These are phyloP conservation scores for Mesembrinibis cayennensis DNA, from an alignment of 2,113 vertebrate species.

Conservation along the genomic window DNA sequence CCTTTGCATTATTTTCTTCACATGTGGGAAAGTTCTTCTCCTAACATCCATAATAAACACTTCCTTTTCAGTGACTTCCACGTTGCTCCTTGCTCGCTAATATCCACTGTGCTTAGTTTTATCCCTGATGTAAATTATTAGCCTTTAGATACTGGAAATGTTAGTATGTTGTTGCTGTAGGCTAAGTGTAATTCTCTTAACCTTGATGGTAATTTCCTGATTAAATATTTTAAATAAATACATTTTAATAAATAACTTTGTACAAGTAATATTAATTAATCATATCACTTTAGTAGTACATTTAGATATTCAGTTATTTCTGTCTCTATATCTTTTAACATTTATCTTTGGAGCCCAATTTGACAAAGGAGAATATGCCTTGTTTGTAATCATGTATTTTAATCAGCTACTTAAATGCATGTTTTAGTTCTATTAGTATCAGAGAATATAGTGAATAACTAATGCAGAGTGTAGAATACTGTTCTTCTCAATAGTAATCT, in stretches of 20 bases:
- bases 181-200: slow-evolving; percentile 28
- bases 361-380: background rate
- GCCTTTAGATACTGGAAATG: slow-evolving; percentile 15
- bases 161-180: slow-evolving; percentile 10
- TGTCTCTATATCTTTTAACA: background rate
- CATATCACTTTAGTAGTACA: background rate
- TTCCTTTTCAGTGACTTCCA: background rate
- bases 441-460: background rate
- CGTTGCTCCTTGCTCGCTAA: background rate
- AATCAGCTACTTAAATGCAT: background rate
- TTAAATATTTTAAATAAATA: slow-evolving; percentile 59
- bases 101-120: background rate
- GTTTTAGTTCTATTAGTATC: background rate
- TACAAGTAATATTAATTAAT: background rate
- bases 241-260: slow-evolving; percentile 38
- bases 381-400: background rate
- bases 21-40: background rate
- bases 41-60: background rate
- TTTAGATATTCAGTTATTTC: background rate
- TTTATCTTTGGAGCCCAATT: background rate
- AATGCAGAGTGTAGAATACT: background rate
- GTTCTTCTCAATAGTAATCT: background rate
- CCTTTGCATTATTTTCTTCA: background rate
- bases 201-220: slow-evolving; percentile 34
- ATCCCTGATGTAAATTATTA: background rate